These are phyloP conservation scores for Ornithorhynchus anatinus DNA, from an alignment of 2,113 vertebrate species.

Conservation along the genomic window DNA sequence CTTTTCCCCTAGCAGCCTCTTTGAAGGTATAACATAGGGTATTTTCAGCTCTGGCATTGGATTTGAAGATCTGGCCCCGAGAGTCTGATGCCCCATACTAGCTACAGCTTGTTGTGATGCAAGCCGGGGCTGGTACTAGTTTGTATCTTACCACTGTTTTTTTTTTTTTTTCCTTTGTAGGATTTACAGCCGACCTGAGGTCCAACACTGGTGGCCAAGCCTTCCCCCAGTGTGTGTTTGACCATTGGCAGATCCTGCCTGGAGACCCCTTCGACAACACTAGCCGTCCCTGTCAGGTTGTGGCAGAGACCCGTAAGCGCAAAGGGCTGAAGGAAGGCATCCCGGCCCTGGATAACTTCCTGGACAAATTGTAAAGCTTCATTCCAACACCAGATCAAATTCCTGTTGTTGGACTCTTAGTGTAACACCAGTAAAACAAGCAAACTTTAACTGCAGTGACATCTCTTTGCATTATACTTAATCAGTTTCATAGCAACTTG, in stretches of 20 bases:
- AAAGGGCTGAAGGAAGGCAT: slow-evolving; percentile 95
- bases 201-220: slow-evolving; percentile 94
- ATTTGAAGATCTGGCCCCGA: not conserved
- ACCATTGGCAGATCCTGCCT: slow-evolving; percentile 93
- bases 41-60: not conserved
- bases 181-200: slow-evolving; percentile 91
- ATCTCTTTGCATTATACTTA: slow-evolving; percentile 33
- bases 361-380: slow-evolving; percentile 86
- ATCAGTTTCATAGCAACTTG: slow-evolving; percentile 37
- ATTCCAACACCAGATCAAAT: not conserved
- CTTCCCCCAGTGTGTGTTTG: slow-evolving; percentile 95
- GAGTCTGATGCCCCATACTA: no score
- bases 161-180: slow-evolving; percentile 30
- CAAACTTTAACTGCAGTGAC: not conserved
- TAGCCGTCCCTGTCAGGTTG: slow-evolving; percentile 78
- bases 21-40: not conserved
- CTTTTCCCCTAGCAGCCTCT: no score
- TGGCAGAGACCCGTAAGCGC: slow-evolving; percentile 87
- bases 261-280: slow-evolving; percentile 83
- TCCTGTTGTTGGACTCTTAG: slow-evolving; percentile 8
- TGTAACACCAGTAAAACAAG: not conserved
- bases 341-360: slow-evolving; percentile 91
- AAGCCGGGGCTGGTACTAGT: not conserved
- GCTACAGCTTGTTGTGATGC: no score
- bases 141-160: accelerated